These are phyloP conservation scores for Tipula vernalis DNA, from an alignment of 2,888 invertebrate genomes.

Conservation along the genomic window DNA sequence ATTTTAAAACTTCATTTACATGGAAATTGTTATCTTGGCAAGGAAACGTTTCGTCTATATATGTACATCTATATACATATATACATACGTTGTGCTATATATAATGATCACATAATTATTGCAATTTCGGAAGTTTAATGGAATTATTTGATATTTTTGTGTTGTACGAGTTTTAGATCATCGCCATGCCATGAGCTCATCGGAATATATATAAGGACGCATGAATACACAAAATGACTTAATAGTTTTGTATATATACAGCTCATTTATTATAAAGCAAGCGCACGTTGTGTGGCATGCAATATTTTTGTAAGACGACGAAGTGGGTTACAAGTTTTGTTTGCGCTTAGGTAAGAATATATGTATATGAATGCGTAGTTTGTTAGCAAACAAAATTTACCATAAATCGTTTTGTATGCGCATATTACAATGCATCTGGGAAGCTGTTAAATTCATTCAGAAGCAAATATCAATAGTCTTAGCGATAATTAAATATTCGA, in stretches of 20 bases:
- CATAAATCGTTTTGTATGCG: not conserved
- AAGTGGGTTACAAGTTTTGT: not conserved
- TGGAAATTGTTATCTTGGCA: not conserved
- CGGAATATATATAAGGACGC: not conserved
- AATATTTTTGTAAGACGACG: not conserved
- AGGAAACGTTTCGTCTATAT: not conserved
- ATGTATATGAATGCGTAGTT: not conserved
- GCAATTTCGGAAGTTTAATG: not conserved
- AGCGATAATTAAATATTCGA: no score
- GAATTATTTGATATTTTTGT: not conserved
- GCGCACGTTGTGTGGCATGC: not conserved
- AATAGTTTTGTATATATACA: not conserved
- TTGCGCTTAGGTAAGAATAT: not conserved
- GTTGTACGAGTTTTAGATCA: not conserved
- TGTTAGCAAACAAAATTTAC: not conserved
- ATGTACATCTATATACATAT: no score
- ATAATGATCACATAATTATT: not conserved
- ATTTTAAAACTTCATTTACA: not conserved
- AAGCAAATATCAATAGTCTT: no score
- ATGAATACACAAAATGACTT: not conserved
- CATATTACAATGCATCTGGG: not conserved
- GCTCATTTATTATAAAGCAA: not conserved
- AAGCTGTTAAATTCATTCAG: no score
- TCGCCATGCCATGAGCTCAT: not conserved
- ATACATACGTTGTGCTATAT: not conserved